Evolutionary conservation across 1,140 invertebrate genomes (phyloP).

Genomic region (Lordiphosa collinella): DNA sequence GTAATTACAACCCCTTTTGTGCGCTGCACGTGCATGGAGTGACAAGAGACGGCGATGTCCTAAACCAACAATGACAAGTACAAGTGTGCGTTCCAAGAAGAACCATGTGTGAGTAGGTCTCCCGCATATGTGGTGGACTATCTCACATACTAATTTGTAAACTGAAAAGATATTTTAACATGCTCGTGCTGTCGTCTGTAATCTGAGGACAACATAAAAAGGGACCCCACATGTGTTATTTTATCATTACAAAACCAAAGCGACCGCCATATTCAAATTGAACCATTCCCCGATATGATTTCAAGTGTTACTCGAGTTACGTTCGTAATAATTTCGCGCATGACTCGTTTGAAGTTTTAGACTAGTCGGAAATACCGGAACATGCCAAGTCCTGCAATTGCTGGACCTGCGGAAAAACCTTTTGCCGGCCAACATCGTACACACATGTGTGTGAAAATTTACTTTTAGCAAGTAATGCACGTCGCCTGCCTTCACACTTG

Average conservation of each 20-base stretch:
- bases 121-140: slow-evolving; percentile 44
- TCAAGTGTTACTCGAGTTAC: slow-evolving; percentile 48
- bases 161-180: slow-evolving; percentile 53
- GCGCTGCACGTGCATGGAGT: slow-evolving; percentile 47
- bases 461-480: slow-evolving; percentile 50
- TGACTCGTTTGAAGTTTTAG: slow-evolving; percentile 62
- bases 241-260: slow-evolving; percentile 63
- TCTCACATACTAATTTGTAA: slow-evolving; percentile 71
- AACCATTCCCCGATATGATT: background rate
- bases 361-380: slow-evolving; percentile 63
- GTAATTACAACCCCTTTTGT: slow-evolving; percentile 71
- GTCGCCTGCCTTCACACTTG: slow-evolving; percentile 39
- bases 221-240: slow-evolving; percentile 72
- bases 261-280: slow-evolving; percentile 40
- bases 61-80: slow-evolving; percentile 59
- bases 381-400: slow-evolving; percentile 39
- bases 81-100: slow-evolving; percentile 39
- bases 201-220: slow-evolving; percentile 40
- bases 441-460: slow-evolving; percentile 60
- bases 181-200: slow-evolving; percentile 42
- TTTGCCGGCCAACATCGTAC: slow-evolving; percentile 25
- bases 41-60: slow-evolving; percentile 32
- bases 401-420: slow-evolving; percentile 44
- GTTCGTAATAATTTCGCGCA: slow-evolving; percentile 63
- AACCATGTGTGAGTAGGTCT: slow-evolving; percentile 6